Conservation (phyloP, 2,113 vertebrate species). For the Cyphomyrus plagiostoma region DNA sequence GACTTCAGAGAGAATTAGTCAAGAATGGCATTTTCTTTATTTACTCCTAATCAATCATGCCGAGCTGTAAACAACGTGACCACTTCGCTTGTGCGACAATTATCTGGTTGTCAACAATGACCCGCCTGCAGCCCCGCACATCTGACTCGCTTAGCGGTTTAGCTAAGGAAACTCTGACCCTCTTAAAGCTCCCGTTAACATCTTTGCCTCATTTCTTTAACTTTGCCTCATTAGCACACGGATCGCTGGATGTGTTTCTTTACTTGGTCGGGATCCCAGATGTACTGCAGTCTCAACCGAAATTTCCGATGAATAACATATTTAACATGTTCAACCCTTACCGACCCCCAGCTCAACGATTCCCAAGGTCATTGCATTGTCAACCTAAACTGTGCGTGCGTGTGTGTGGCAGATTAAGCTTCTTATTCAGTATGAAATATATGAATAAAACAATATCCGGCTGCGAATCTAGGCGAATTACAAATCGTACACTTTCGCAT, state of each 20-base stretch:
- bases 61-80: not conserved
- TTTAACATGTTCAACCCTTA: not conserved
- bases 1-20: not conserved
- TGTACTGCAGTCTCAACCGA: not conserved
- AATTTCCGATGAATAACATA: not conserved
- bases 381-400: not conserved
- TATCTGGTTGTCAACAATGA: conserved; percentile 2
- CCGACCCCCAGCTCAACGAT: not conserved
- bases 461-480: not conserved
- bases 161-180: not conserved
- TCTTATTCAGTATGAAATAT: not conserved
- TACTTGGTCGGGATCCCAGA: not conserved
- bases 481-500: not conserved
- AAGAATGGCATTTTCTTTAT: not conserved
- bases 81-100: not conserved
- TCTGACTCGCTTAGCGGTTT: not conserved
- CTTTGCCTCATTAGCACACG: not conserved
- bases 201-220: not conserved
- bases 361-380: not conserved
- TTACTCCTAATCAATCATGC: not conserved
- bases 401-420: not conserved
- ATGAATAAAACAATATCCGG: not conserved
- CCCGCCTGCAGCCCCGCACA: not conserved
- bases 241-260: not conserved
- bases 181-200: not conserved